Evolutionary conservation across 1,140 invertebrate genomes (phyloP), one percentile per base, ranked within the genome.

Genomic region (Eurosta solidaginis): DNA sequence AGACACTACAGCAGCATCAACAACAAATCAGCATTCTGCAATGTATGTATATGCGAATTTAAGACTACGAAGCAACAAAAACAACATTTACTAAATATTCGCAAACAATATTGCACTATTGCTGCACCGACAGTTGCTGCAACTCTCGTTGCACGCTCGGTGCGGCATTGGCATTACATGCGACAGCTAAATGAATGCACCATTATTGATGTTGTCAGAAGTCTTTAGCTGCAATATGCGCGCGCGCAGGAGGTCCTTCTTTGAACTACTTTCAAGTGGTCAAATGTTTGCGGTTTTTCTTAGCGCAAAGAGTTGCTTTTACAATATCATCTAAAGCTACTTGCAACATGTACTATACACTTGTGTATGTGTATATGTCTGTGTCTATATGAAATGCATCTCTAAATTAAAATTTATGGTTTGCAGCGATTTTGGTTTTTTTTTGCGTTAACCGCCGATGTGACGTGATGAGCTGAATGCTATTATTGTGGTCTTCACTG

Each of bases 391-490:
- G 22, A 27, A 76, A 52, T 54, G 36, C 50, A 77, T 63, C 52
- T 68, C 22, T 63, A 77, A 77, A 77, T 77, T 77, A 77, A 77
- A 77, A 77, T 77, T 77, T 77, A 77, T 77, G 76, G 76, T 77
- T 77, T 77, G 54, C n/a, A 77, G 76, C 76, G 75, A 50, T 44
- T 63, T 73, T 73, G 12, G 33, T 20, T 14, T 73, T 73, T 59
- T 76, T 76, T 45, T 52, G 49, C 45, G 49, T 76, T 52, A 29
- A 52, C 33, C 75, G 22, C 45, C 29, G 52, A 76, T 36, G 49
- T 54, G 42, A 49, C 75, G 44, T 74, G 73, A 45, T 74, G 73
- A 36, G 59, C 33, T 42, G 33, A 20, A 40, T 17, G 59, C 59
- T 20, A 33, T 68, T 68, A 33, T 40, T 40, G 17, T 17, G 14